Evolutionary conservation across 2,113 vertebrate genomes (phyloP).

Genomic region (Irena cyanogastra): DNA sequence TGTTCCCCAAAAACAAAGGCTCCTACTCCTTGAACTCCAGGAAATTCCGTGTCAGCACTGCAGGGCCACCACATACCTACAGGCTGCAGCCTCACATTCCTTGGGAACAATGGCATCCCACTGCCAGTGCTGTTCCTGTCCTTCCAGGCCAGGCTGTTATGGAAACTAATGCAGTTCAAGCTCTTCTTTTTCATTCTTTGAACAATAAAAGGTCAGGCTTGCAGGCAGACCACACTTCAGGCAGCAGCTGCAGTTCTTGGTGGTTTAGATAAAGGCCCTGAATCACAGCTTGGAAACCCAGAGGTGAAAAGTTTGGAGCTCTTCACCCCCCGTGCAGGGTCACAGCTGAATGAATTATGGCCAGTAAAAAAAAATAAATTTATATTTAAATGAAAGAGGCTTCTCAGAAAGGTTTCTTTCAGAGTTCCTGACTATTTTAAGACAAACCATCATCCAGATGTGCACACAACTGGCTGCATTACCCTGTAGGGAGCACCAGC

Average conservation of each 20-base stretch:
- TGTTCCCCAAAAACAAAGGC: conserved; percentile 2
- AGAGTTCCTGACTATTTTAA: not conserved
- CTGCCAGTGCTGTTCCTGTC: not conserved
- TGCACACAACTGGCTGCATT: not conserved
- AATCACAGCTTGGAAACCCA: not conserved
- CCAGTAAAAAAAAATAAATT: not conserved
- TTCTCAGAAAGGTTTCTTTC: not conserved
- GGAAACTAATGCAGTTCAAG: not conserved
- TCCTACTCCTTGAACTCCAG: not conserved
- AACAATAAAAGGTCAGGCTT: not conserved
- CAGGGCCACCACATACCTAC: not conserved
- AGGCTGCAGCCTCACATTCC: not conserved
- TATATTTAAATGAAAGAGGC: not conserved
- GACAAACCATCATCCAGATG: not conserved
- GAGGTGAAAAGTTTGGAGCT: not conserved
- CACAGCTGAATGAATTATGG: accelerated
- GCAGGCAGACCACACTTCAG: not conserved
- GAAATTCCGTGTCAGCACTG: not conserved
- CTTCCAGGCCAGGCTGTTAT: not conserved
- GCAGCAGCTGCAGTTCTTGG: not conserved
- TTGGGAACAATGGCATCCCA: not conserved
- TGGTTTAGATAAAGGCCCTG: not conserved
- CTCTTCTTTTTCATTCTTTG: not conserved
- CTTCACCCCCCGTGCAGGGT: not conserved
- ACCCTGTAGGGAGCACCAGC: accelerated